Evolutionary conservation across 2,113 vertebrate species (phyloP).

Genomic region (Sisor rabdophorus): DNA sequence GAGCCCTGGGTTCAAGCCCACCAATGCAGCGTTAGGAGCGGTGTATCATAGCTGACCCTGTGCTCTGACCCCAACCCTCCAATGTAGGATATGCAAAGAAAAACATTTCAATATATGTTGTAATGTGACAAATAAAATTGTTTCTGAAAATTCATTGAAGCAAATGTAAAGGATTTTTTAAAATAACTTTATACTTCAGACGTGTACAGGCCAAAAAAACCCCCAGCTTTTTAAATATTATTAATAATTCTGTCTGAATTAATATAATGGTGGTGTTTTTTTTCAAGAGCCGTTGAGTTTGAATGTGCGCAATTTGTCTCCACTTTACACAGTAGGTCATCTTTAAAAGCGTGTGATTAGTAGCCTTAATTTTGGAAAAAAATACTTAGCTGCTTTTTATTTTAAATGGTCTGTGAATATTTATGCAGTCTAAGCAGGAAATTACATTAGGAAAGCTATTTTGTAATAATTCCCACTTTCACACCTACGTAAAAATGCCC

Average conservation of each 20-base stretch:
- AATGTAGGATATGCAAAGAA: too few species aligned
- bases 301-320: neutral
- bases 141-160: too few species aligned
- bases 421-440: neutral
- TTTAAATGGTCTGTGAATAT: neutral
- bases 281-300: neutral
- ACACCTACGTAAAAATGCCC: constrained; percentile 7
- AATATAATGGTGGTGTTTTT: neutral
- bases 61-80: too few species aligned
- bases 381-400: neutral
- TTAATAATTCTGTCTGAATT: neutral
- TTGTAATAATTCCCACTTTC: neutral
- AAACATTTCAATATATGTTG: too few species aligned
- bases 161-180: neutral
- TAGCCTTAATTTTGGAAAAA: neutral
- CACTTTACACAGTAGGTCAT: neutral
- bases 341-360: neutral
- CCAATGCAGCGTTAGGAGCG: too few species aligned
- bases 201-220: neutral
- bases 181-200: neutral
- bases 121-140: too few species aligned
- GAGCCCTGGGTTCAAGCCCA: too few species aligned
- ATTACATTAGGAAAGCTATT: neutral
- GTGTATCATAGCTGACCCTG: too few species aligned
- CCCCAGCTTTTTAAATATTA: neutral